Evolutionary conservation across 23 tunicate species (phyloP).

Genomic region (Halocynthia roretzi): DNA sequence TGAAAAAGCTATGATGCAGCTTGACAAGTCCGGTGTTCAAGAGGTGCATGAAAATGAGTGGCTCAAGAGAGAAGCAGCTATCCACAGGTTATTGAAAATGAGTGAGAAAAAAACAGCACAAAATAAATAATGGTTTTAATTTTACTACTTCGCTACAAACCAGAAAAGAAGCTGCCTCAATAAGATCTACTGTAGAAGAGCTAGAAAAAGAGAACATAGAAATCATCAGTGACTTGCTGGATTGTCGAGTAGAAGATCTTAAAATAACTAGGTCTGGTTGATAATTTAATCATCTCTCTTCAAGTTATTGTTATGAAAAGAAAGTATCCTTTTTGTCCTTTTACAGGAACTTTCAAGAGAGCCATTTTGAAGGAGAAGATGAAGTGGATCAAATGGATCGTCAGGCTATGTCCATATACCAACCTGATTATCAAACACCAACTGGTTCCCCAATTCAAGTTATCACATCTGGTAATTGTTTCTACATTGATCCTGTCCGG

Average conservation of each 20-base stretch:
- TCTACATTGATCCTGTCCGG: too few species aligned
- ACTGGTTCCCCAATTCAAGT: slow-evolving; percentile 18
- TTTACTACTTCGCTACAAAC: too few species aligned
- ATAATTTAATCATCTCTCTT: neutral
- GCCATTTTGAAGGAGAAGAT: slow-evolving; percentile 53
- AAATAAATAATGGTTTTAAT: too few species aligned
- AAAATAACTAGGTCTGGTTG: slow-evolving; percentile 55
- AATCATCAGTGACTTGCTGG: slow-evolving; percentile 66
- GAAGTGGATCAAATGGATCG: slow-evolving; percentile 52
- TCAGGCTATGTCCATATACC: slow-evolving; percentile 63
- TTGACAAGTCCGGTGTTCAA: slow-evolving; percentile 65
- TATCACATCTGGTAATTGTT: neutral
- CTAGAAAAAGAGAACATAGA: slow-evolving; percentile 68
- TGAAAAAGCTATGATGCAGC: slow-evolving; percentile 68
- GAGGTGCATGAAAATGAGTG: slow-evolving; percentile 93
- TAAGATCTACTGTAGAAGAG: slow-evolving; percentile 30
- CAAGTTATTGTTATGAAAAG: neutral
- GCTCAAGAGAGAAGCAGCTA: slow-evolving; percentile 81
- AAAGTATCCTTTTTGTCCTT: neutral
- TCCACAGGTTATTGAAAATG: slow-evolving; percentile 44
- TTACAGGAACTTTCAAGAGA: slow-evolving; percentile 45
- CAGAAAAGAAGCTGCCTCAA: slow-evolving; percentile 49
- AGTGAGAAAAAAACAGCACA: too few species aligned
- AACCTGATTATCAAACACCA: slow-evolving; percentile 25
- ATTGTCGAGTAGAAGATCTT: slow-evolving; percentile 79